Evolutionary conservation across 2,888 invertebrate genomes (phyloP).

Genomic region (Eilema depressum): DNA sequence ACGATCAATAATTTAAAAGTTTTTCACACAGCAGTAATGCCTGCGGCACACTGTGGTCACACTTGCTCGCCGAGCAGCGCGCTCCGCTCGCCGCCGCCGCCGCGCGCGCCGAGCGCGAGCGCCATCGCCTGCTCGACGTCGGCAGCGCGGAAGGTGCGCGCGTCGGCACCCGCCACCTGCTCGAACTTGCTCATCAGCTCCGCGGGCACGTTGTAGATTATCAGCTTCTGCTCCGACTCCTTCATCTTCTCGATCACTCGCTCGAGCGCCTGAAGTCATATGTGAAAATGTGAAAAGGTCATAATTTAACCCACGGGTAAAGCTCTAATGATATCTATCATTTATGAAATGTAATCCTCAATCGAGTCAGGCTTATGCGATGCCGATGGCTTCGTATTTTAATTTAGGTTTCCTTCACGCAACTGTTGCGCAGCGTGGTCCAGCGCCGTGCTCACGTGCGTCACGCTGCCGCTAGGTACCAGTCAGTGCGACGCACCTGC

Average conservation of each 20-base stretch:
- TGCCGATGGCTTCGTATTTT: no score
- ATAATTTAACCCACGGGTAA: no score
- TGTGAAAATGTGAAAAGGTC: not conserved
- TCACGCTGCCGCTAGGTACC: no score
- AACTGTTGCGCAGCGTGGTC: no score
- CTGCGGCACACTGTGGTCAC: not conserved
- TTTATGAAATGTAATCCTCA: no score
- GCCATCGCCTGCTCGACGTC: slow-evolving; percentile 41
- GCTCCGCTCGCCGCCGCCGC: not conserved
- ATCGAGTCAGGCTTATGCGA: no score
- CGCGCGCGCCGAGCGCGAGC: slow-evolving; percentile 17
- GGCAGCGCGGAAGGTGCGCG: slow-evolving; percentile 51
- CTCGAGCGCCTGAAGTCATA: slow-evolving; percentile 84
- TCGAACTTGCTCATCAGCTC: slow-evolving; percentile 56
- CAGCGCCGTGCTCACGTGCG: no score
- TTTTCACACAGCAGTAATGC: not conserved
- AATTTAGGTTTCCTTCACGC: no score
- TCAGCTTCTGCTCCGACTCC: slow-evolving; percentile 78
- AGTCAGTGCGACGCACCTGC: slow-evolving; percentile 47
- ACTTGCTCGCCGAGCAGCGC: slow-evolving; percentile 13
- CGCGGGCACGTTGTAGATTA: slow-evolving; percentile 76
- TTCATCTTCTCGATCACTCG: slow-evolving; percentile 86
- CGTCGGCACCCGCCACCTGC: slow-evolving; percentile 53
- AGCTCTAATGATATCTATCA: no score
- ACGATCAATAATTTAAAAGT: not conserved